These are phyloP conservation scores for Propithecus perrieri DNA, from an alignment of 2,797 vertebrate species.

Conservation along the genomic window DNA sequence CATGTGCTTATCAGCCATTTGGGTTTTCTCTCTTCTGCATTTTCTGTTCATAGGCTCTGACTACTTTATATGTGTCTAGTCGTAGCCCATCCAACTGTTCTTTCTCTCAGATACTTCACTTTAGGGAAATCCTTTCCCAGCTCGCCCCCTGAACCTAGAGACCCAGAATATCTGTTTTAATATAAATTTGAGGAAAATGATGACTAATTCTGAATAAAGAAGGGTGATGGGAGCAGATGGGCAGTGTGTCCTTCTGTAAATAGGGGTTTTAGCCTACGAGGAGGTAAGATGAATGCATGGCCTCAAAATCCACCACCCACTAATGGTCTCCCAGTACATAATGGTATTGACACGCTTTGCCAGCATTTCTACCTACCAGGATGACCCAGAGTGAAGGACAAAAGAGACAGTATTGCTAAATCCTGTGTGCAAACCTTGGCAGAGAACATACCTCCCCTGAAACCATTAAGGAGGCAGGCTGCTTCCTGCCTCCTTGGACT, in stretches of 20 bases:
- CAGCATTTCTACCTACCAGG: not conserved
- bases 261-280: not conserved
- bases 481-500: too few relatives aligned
- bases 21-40: not conserved
- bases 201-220: constrained; percentile 21
- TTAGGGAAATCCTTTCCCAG: not conserved
- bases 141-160: not conserved
- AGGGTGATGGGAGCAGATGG: not conserved
- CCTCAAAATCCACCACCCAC: not conserved
- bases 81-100: not conserved
- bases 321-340: not conserved
- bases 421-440: not conserved
- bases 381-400: not conserved
- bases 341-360: not conserved
- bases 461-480: not conserved
- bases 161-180: constrained; percentile 6
- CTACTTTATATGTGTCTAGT: not conserved
- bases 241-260: not conserved
- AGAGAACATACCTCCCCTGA: not conserved
- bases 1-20: not conserved
- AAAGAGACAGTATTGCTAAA: not conserved
- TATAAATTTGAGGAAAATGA: not conserved
- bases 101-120: not conserved
- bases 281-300: not conserved
- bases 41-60: not conserved